Evolutionary conservation across 2,797 vertebrate species (phyloP), one percentile per base, ranked within the genome.

Genomic region (Euthynnus affinis): DNA sequence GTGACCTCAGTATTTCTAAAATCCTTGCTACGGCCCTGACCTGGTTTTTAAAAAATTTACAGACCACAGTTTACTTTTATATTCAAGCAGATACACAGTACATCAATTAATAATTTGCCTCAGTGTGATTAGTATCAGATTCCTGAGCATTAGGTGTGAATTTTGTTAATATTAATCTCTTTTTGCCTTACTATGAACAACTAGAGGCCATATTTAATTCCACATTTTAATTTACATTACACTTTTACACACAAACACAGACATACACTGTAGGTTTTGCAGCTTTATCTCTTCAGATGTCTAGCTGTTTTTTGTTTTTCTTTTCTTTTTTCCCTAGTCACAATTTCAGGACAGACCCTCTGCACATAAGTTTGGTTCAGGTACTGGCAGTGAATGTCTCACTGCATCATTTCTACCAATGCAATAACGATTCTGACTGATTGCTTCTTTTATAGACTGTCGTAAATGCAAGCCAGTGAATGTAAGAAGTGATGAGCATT

Each of bases 351-450:
- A 78, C 59, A 59, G 78, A 70, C 4, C 9, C 32, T 27, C 74
- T 79, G 57, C 57, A 56, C 63, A 68, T 22, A 62, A 53, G 27
- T 71, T 51, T 46, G 51, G 71, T 84, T 86, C 82, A 82, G 85
- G 81, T 88, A 76, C 71, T 27, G 76, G 67, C 74, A 84, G 85
- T 71, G 66, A 80, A 64, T 2, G 5, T 66, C 27, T 75, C 37
- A 7, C 70, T 88, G 85, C 76, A 29, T 77, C 27, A 49, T 83
- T 69, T 84, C 42, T 32, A 74, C 77, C 57, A 83, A 85, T 87
- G 85, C 87, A 90, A 89, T 86, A 81, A 80, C n/a, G 49, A 63
- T 78, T 74, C 18, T 74, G 48, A 80, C 64, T 66, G 63, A 42
- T 61, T 56, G 44, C 18, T 8, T 86, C 48, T 76, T 27, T 82